phyloP scores from a whole-genome alignment of 2,888 invertebrate genomes.

The Torymus aiolomorphi region DNA sequence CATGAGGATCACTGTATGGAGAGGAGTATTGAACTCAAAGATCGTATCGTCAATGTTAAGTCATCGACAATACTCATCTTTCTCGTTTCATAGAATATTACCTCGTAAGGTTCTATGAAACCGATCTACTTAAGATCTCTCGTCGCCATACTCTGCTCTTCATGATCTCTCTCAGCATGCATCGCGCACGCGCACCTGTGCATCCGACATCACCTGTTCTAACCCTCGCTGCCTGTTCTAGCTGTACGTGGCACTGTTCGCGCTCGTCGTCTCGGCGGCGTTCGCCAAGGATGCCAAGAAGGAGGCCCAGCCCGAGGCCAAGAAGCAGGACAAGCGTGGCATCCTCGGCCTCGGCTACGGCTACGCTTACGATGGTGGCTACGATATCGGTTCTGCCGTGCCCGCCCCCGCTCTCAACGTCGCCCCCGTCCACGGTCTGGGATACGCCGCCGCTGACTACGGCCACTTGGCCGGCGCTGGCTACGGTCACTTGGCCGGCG shows the following conservation, averaged over 20 bases:
- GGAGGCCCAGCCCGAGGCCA: slow-evolving; percentile 70
- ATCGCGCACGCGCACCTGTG: too few relatives aligned
- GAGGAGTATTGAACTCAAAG: neutral
- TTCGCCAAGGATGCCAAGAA: slow-evolving; percentile 80
- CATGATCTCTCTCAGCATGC: too few relatives aligned
- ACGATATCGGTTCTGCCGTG: slow-evolving; percentile 82
- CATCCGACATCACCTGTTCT: too few relatives aligned
- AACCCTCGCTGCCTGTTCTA: slow-evolving; percentile 71
- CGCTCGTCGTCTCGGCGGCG: slow-evolving; percentile 82
- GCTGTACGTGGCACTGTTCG: slow-evolving; percentile 84
- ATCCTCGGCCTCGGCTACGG: slow-evolving; percentile 88
- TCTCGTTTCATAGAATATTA: too few relatives aligned
- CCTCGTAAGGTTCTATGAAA: too few relatives aligned
- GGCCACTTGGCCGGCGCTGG: slow-evolving; percentile 82
- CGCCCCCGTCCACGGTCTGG: slow-evolving; percentile 62
- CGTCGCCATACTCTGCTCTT: too few relatives aligned
- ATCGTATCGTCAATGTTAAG: neutral
- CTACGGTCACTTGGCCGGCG: slow-evolving; percentile 82
- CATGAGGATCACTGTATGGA: too few relatives aligned
- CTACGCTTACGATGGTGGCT: slow-evolving; percentile 87
- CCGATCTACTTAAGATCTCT: too few relatives aligned
- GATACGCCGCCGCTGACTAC: slow-evolving; percentile 73
- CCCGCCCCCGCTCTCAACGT: slow-evolving; percentile 71
- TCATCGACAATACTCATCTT: too few relatives aligned
- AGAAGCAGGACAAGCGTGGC: slow-evolving; percentile 90